Conservation (phyloP, 2,888 invertebrate genomes). For the Chrysotoxum bicinctum region DNA sequence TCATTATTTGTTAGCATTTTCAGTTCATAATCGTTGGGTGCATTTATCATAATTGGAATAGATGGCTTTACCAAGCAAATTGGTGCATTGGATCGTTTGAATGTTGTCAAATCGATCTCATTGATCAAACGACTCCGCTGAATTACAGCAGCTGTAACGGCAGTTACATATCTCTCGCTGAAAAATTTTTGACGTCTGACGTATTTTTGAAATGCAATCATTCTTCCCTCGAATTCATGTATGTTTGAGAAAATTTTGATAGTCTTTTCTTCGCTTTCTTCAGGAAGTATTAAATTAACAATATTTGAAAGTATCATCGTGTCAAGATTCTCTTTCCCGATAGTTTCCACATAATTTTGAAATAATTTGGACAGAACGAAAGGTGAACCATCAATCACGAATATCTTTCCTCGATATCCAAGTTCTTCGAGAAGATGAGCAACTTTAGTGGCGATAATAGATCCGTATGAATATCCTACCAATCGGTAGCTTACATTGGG, state of each 20-base stretch:
- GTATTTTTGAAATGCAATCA: slow-evolving; percentile 82
- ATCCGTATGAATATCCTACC: slow-evolving; percentile 95
- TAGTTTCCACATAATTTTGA: slow-evolving; percentile 74
- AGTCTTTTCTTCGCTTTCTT: slow-evolving; percentile 77
- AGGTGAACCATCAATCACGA: slow-evolving; percentile 92
- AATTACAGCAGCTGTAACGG: slow-evolving; percentile 81
- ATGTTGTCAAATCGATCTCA: slow-evolving; percentile 81
- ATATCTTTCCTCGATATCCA: slow-evolving; percentile 85
- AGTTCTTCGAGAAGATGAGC: slow-evolving; percentile 87
- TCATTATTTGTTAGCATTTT: slow-evolving; percentile 83
- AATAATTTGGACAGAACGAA: slow-evolving; percentile 84
- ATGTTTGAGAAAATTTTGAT: slow-evolving; percentile 82
- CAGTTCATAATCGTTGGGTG: slow-evolving; percentile 86
- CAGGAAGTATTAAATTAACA: slow-evolving; percentile 77
- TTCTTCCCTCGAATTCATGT: slow-evolving; percentile 84
- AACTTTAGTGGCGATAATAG: slow-evolving; percentile 89
- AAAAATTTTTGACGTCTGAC: slow-evolving; percentile 80
- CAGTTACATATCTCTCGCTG: slow-evolving; percentile 80
- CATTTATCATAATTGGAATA: slow-evolving; percentile 82
- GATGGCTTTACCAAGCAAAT: slow-evolving; percentile 86
- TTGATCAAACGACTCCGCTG: slow-evolving; percentile 83
- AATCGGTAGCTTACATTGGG: slow-evolving; percentile 86
- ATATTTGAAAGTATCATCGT: slow-evolving; percentile 77
- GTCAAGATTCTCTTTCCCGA: slow-evolving; percentile 77
- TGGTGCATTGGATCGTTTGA: slow-evolving; percentile 82